phyloP scores from a whole-genome alignment of 2,113 vertebrate species.

The Cacatua alba region DNA sequence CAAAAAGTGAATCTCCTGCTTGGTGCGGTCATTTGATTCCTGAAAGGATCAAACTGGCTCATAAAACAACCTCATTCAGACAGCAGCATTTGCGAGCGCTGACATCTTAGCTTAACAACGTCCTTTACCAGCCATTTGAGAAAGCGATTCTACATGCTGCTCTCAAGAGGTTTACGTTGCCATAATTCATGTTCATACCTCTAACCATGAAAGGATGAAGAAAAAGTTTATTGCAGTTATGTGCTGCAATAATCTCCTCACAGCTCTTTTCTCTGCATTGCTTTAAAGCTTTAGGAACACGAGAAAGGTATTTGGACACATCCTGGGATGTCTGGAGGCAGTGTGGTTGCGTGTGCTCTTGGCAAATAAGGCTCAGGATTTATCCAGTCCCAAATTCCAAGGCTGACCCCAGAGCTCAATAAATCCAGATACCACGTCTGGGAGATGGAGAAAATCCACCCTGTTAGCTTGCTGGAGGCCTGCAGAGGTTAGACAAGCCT shows the following conservation, averaged over 20 bases:
- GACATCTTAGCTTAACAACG: slow-evolving; percentile 5
- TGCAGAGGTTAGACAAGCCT: background rate
- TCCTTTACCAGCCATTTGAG: background rate
- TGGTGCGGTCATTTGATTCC: background rate
- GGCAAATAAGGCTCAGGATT: background rate
- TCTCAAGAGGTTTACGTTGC: slow-evolving; percentile 2
- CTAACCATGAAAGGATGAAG: slow-evolving; percentile 67
- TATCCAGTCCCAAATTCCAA: background rate
- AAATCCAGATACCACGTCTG: background rate
- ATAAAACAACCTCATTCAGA: slow-evolving; percentile 10
- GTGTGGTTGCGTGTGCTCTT: background rate
- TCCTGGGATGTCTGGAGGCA: background rate
- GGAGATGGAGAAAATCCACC: background rate
- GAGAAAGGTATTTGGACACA: background rate
- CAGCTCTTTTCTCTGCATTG: background rate
- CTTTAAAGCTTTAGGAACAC: background rate
- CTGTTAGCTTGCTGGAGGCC: background rate
- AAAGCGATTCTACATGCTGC: background rate
- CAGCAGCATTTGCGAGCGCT: background rate
- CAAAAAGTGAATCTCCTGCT: background rate
- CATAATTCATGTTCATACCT: slow-evolving; percentile 32
- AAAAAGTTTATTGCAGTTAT: slow-evolving; percentile 35
- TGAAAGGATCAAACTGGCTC: slow-evolving; percentile 42
- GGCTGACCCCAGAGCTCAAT: background rate
- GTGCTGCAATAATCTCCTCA: background rate